Base-by-base conservation (phyloP, 64 coral and sea anemone genomes). In the Orbicella faveolata region DNA sequence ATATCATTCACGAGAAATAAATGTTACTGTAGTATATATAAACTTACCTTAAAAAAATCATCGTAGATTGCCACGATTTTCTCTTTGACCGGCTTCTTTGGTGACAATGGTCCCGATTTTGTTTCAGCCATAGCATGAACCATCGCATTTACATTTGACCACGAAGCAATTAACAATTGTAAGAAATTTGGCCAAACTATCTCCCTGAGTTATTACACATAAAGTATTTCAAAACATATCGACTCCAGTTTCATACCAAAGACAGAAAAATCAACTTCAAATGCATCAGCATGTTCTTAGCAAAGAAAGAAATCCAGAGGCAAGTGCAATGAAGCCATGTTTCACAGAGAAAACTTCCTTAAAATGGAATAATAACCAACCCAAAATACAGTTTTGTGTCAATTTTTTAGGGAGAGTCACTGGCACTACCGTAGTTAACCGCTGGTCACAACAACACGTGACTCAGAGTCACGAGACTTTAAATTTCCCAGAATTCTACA, bases 61-160 rank as follows among this genome's bases (percentile, higher is more conserved):
- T 99, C 97, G 76, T 99, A 99, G 66, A 99, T 99, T 74, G 91
- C 97, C 54, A 94, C 94, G 55, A 99, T 73, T 89, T 99, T 99
- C 63, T 99, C 97, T 77, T 99, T 99, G 0, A 96, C 78, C 61
- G 75, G 82, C 73, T 77, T 96, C 79, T 90, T 99, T 16, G 97
- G 93, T 30, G 97, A 96, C 18, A 91, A 73, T 63, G 94, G 94
- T 57, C 75, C 73, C 66, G 90, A 89, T 39, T 85, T 85, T 35
- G 64, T 72, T 4, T 85, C 64, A 70, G 64, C 65, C 82, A 85
- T 85, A 34, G 64, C 65, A 73, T 53, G 7, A 52, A 85, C 82
- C 82, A 85, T 85, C 23, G 64, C 82, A 72, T 69, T 69, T n/a
- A 84, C 68, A 68, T 17, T 57, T 72, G 23, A 36, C 37, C 65